Conservation (phyloP, 2,888 invertebrate genomes). For the Linnaemya vulpina region DNA sequence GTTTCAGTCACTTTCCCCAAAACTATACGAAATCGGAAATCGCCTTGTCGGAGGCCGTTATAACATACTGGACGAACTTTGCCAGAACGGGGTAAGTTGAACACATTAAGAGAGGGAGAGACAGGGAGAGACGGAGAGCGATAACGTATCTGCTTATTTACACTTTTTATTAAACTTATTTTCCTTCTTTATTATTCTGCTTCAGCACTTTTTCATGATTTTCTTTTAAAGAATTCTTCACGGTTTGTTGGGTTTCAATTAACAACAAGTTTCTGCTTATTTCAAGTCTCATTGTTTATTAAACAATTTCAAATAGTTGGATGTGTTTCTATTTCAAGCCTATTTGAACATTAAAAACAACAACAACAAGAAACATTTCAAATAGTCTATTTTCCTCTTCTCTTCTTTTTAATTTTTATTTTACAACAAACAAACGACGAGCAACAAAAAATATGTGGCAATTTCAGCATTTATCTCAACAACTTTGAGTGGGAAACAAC, state of each 20-base stretch:
- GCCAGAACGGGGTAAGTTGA: slow-evolving; percentile 92
- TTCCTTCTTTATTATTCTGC: background rate
- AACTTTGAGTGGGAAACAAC: slow-evolving; percentile 65
- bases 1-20: slow-evolving; percentile 90
- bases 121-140: too few relatives aligned
- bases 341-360: slow-evolving; percentile 43
- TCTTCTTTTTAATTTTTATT: too few relatives aligned
- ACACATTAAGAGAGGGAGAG: too few relatives aligned
- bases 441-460: slow-evolving; percentile 11
- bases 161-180: too few relatives aligned
- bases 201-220: background rate
- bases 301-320: slow-evolving; percentile 33
- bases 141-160: too few relatives aligned
- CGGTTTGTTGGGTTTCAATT: slow-evolving; percentile 36
- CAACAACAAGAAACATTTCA: slow-evolving; percentile 15
- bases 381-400: slow-evolving; percentile 28
- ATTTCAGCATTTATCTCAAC: slow-evolving; percentile 44
- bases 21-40: slow-evolving; percentile 95
- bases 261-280: slow-evolving; percentile 13
- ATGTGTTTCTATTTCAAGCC: slow-evolving; percentile 38
- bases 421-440: background rate
- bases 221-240: slow-evolving; percentile 1
- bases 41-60: slow-evolving; percentile 93
- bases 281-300: slow-evolving; percentile 41
- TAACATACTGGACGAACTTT: slow-evolving; percentile 94